A percentile compares a stretch with the other conserved stretches of the same genome.
Evolutionary conservation across 2,113 vertebrate species (phyloP).

Genomic region (Tachysurus vachellii): DNA sequence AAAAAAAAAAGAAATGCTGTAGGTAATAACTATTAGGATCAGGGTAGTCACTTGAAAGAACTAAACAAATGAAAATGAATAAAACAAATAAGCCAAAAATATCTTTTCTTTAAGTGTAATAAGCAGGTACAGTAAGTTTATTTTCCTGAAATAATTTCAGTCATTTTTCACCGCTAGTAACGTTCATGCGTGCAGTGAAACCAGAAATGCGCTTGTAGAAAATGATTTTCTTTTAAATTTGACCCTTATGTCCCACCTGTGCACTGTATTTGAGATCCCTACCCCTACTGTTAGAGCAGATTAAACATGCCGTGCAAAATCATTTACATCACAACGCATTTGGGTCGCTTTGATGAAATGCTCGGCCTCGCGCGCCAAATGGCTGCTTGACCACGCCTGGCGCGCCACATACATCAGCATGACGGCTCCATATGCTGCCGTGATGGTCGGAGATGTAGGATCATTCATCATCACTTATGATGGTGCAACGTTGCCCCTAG

Average conservation of each 20-base stretch:
- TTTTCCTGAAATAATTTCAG: neutral
- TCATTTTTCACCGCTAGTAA: neutral
- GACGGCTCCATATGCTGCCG: slow-evolving; percentile 45
- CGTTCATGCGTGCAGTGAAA: neutral
- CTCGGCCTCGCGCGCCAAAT: slow-evolving; percentile 10
- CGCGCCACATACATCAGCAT: slow-evolving; percentile 29
- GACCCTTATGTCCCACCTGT: neutral
- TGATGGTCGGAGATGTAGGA: slow-evolving; percentile 25
- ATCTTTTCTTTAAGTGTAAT: neutral
- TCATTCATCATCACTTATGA: slow-evolving; percentile 38
- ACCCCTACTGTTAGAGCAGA: slow-evolving; percentile 10
- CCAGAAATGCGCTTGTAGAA: neutral
- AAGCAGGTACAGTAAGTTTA: neutral
- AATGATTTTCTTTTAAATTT: neutral
- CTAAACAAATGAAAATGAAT: neutral
- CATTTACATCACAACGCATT: slow-evolving; percentile 24
- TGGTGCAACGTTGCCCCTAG: slow-evolving; percentile 11
- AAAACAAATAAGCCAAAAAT: neutral
- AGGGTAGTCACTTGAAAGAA: neutral
- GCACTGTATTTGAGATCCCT: neutral
- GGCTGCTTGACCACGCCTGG: slow-evolving; percentile 29
- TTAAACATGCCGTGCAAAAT: neutral
- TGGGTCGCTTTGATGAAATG: slow-evolving; percentile 27
- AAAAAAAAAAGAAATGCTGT: neutral
- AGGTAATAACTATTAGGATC: neutral